Evolutionary conservation across 2,113 vertebrate species (phyloP), one percentile per base, ranked within the genome.

Genomic region (Casuarius casuarius): DNA sequence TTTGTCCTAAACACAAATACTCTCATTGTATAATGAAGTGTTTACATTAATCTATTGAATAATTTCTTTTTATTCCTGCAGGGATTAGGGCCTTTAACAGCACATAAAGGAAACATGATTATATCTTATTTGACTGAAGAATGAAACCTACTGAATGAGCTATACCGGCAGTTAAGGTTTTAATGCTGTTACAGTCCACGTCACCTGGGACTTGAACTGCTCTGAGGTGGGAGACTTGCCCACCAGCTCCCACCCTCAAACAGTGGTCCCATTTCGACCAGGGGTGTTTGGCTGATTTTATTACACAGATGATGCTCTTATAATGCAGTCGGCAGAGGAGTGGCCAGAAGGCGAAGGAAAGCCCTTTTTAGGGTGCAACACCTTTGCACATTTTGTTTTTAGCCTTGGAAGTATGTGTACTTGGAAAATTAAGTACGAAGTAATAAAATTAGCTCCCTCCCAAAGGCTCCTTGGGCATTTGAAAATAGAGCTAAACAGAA

Each of bases 21-120:
- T 51, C 25, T 40, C 28, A 29, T 40, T 88, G 26, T 44, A 46
- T 84, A 92, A 84, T 40, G 46, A 94, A 95, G 22, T 68, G 65
- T 71, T 93, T 80, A 63, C 56, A 80, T 94, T 81, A 89, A 88
- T 92, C 61, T 61, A 48, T 20, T 48, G 54, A 74, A 84, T 38
- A 74, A 63, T 48, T 93, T 74, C 2, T 74, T 93, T 65, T 67
- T 93, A 86, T 78, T 87, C 52, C 65, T 78, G 21, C 17, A 78
- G 56, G 48, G 46, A 81, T 74, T 63, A 49, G 3, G 21, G 14
- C 10, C 71, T 75, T 84, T 95, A 90, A 90, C 86, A 79, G n/a
- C 28, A 87, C 8, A 3, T 59, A 44, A 71, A 89, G 42, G 51
- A 92, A 92, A 89, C 14, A 28, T 3, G 7, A 33, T 84, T 90